Percentiles rank a stretch among this genome's conserved stretches.
Conservation (phyloP, 2,888 invertebrate genomes). For the Caenorhabditis virilis region DNA sequence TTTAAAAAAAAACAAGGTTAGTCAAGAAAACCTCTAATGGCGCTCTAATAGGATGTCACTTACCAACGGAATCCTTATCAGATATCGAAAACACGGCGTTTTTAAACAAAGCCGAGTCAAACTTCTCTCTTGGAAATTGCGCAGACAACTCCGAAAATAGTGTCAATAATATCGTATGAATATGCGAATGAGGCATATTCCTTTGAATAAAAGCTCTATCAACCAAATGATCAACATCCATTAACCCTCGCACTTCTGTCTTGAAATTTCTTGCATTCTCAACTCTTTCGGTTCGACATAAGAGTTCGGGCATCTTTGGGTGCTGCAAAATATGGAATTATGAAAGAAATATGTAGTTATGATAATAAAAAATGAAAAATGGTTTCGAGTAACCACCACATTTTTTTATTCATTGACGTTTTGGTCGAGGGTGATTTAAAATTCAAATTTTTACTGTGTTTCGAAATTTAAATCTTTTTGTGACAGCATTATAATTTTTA, state of each 20-base stretch:
- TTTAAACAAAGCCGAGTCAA: constrained; percentile 38
- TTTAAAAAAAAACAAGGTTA: no score
- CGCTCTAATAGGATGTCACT: neutral
- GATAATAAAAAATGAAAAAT: no score
- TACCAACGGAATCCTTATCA: constrained; percentile 19
- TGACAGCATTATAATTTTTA: no score
- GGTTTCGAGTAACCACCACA: no score
- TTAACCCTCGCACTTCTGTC: constrained; percentile 49
- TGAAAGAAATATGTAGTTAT: no score
- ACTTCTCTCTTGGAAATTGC: constrained; percentile 26
- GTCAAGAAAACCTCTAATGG: neutral
- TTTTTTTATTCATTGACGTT: no score
- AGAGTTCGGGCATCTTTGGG: constrained; percentile 23
- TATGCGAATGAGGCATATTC: constrained; percentile 42
- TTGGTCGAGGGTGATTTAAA: no score
- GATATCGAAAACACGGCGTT: constrained; percentile 38
- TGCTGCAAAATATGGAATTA: no score
- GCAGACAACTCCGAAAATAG: constrained; percentile 31
- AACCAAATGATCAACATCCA: constrained; percentile 58
- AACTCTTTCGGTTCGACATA: constrained; percentile 32
- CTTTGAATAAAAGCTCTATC: constrained; percentile 41
- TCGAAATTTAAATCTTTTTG: no score
- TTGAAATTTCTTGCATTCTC: constrained; percentile 37
- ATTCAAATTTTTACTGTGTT: no score
- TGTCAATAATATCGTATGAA: constrained; percentile 42